Evolutionary conservation across 53 echinoderm and acorn worm genomes (phyloP), one percentile per base, ranked within the genome.

Genomic region (Paelopatides confundens): DNA sequence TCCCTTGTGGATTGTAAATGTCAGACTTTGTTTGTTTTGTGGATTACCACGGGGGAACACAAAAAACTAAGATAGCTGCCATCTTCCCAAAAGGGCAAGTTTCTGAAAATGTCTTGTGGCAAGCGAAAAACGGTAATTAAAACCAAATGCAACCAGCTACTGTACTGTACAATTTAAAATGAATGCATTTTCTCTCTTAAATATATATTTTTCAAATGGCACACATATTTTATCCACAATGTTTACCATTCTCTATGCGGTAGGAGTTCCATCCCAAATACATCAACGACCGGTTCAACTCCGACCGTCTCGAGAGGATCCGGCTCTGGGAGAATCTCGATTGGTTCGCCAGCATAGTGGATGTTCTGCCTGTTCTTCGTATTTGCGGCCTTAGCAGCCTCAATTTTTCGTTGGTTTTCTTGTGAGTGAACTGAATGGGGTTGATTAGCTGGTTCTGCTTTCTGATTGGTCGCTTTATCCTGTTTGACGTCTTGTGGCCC

Each of bases 281-380:
- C 79, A 34, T 79, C 79, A 29, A 1, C 79, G 17, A 79, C 79
- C 2, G 79, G 79, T 0, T 51, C 79, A 6, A 79, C 34, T 11
- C 79, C 53, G 27, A 79, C 79, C 23, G 32, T 32, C 33, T 79
- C 53, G 0, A 79, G 50, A 12, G 79, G 79, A 0, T 79, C 53
- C 18, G 79, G 79, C 32, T 79, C 79, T 53, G 79, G 53, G 17
- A 78, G 51, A 5, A 78, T 78, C 33, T 78, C 79, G 51, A 78
- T 51, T 9, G 79, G 79, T 53, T 79, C 54, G 3, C 35, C 32
- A 4, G 54, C 79, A 51, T 79, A 79, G 29, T 52, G 79, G 23
- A 79, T 31, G 2, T 31, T 34, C 3, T 67, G 68, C 18, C 24
- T 67, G 32, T 35, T 67, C 29, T 8, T 17, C 0, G 11, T 34